A percentile compares a stretch with the other conserved stretches of the same genome.
Evolutionary conservation across 2,888 invertebrate species (phyloP).

Genomic region (Zelleria hepariella): DNA sequence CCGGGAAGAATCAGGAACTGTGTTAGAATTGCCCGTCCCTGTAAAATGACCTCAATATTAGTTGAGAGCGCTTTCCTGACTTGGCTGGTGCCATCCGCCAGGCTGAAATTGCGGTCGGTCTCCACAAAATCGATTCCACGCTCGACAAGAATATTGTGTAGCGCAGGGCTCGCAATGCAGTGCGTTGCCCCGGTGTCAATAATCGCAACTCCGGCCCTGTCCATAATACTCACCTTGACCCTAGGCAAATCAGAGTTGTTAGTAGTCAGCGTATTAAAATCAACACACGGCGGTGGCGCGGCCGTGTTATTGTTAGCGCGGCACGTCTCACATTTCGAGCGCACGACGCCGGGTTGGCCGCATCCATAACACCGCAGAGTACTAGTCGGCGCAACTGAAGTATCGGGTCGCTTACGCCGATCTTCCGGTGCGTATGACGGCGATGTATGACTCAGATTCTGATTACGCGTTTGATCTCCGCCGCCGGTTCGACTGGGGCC

Average conservation of each 20-base stretch:
- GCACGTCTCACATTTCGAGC: background rate
- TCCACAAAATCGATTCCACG: background rate
- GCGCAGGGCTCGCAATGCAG: background rate
- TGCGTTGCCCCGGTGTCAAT: background rate
- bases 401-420: background rate
- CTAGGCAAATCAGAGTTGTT: background rate
- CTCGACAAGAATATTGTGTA: background rate
- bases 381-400: background rate
- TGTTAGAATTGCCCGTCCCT: too few species aligned
- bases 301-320: background rate
- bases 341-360: background rate
- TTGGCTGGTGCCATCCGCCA: background rate
- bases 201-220: background rate
- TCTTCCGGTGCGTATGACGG: background rate
- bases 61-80: background rate
- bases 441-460: too few species aligned
- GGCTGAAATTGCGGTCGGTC: background rate
- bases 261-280: background rate
- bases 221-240: background rate
- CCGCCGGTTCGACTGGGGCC: background rate
- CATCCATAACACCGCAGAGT: background rate
- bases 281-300: background rate
- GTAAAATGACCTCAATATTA: too few species aligned
- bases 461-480: background rate
- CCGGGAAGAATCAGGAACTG: background rate